phyloP scores from a whole-genome alignment of 2,888 invertebrate species.

The Coleophora deauratella region DNA sequence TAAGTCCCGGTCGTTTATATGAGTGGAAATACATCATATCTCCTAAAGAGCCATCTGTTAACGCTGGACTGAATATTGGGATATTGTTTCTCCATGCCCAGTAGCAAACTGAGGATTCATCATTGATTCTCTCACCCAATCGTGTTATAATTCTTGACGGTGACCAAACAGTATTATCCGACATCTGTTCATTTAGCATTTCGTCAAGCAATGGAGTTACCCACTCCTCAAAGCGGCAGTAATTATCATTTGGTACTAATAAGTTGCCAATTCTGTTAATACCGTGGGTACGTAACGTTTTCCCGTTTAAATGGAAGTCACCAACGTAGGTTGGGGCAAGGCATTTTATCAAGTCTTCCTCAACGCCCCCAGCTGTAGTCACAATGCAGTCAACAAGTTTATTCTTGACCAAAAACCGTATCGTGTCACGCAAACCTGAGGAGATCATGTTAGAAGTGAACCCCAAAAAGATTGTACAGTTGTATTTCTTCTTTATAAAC shows the following conservation, averaged over 20 bases:
- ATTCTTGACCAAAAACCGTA: slow-evolving; percentile 79
- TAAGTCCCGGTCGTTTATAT: slow-evolving; percentile 91
- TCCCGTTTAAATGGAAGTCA: slow-evolving; percentile 89
- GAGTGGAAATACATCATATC: slow-evolving; percentile 99
- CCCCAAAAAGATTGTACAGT: slow-evolving; percentile 97
- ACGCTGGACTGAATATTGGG: slow-evolving; percentile 97
- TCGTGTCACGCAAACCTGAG: slow-evolving; percentile 92
- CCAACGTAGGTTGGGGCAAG: slow-evolving; percentile 95
- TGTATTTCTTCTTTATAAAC: slow-evolving; percentile 82
- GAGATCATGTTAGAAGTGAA: slow-evolving; percentile 99
- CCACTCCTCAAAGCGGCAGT: slow-evolving; percentile 99
- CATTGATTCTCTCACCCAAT: slow-evolving; percentile 91
- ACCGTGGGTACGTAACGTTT: slow-evolving; percentile 85
- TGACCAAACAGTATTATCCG: slow-evolving; percentile 86
- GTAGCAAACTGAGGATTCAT: slow-evolving; percentile 94
- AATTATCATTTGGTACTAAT: slow-evolving; percentile 98
- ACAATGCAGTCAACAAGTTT: slow-evolving; percentile 95
- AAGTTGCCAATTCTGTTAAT: slow-evolving; percentile 93
- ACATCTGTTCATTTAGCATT: slow-evolving; percentile 90
- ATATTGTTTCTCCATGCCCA: slow-evolving; percentile 98
- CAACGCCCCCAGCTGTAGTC: slow-evolving; percentile 97
- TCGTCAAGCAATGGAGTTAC: slow-evolving; percentile 93
- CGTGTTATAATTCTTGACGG: slow-evolving; percentile 78
- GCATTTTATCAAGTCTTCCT: slow-evolving; percentile 99
- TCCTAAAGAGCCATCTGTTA: slow-evolving; percentile 97